Conservation (phyloP, 2,113 vertebrate species). For the Plotosus lineatus region DNA sequence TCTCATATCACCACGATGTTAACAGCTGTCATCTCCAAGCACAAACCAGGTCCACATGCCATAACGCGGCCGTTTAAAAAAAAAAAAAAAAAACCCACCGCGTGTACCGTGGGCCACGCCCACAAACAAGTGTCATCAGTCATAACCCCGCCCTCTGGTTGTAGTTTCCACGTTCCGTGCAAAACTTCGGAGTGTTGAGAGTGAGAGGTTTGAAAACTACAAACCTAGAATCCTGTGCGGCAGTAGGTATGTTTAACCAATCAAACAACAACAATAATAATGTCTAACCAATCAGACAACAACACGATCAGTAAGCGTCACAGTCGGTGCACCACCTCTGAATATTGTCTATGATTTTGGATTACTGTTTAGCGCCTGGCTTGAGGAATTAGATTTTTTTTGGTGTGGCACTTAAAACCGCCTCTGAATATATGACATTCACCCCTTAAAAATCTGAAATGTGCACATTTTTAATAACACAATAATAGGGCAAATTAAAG, state of each 20-base stretch:
- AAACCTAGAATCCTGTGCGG: conserved; percentile 41
- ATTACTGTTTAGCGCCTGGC: not conserved
- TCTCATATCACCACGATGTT: not conserved
- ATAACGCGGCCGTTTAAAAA: conserved; percentile 30
- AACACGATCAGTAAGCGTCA: conserved; percentile 65
- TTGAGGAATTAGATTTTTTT: not conserved
- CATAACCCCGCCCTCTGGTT: conserved; percentile 1
- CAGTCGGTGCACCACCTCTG: too few species aligned
- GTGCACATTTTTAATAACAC: too few species aligned
- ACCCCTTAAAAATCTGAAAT: too few species aligned
- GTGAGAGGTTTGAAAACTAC: conserved; percentile 46
- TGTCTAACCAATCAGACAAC: conserved; percentile 63
- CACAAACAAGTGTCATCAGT: conserved; percentile 41
- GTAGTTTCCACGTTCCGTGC: conserved; percentile 7
- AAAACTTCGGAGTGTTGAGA: rapidly evolving
- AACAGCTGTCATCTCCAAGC: conserved; percentile 15
- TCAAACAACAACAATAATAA: conserved; percentile 65
- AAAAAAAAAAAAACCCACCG: not conserved
- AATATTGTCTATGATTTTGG: not conserved
- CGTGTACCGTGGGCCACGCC: conserved; percentile 36
- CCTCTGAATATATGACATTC: too few species aligned
- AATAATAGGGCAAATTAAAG: too few species aligned
- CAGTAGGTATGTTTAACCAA: conserved; percentile 56
- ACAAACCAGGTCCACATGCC: not conserved
- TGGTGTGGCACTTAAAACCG: too few species aligned